Conservation (phyloP, 2,888 invertebrate genomes). For the Linnaemya vulpina region DNA sequence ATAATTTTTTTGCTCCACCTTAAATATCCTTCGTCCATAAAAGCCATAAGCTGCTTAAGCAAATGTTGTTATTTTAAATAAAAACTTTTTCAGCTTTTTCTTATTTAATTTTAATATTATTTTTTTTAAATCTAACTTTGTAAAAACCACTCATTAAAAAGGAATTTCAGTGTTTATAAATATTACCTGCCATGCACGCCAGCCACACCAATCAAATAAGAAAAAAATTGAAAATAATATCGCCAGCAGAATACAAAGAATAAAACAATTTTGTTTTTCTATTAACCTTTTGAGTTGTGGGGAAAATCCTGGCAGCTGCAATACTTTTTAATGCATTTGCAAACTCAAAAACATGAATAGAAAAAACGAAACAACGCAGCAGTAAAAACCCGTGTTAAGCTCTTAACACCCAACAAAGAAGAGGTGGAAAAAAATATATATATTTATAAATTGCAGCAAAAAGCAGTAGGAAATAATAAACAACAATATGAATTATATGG, state of each 20-base stretch:
- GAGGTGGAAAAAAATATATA: constrained; percentile 10
- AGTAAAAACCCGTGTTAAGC: constrained; percentile 69
- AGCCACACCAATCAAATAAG: background rate
- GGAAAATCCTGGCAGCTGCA: constrained; percentile 40
- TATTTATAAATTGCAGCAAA: constrained; percentile 17
- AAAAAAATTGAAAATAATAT: constrained; percentile 14
- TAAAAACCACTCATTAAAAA: constrained; percentile 72
- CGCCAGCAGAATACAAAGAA: background rate
- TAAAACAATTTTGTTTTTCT: constrained; percentile 30
- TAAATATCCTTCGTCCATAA: constrained; percentile 28
- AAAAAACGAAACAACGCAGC: background rate
- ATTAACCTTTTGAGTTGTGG: constrained; percentile 57
- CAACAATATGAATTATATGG: constrained; percentile 62
- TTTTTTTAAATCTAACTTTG: constrained; percentile 51
- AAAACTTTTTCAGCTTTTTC: constrained; percentile 43
- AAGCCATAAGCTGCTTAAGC: constrained; percentile 66
- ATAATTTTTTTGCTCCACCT: background rate
- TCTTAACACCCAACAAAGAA: constrained; percentile 69
- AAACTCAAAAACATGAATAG: constrained; percentile 14
- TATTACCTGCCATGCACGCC: constrained; percentile 33
- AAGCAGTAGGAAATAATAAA: constrained; percentile 43
- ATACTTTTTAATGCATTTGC: constrained; percentile 40
- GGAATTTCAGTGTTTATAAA: constrained; percentile 65
- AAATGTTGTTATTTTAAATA: constrained; percentile 62
- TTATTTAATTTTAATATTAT: background rate